Conservation (phyloP, 2,113 vertebrate species). For the Dunckerocampus dactyliophorus region DNA sequence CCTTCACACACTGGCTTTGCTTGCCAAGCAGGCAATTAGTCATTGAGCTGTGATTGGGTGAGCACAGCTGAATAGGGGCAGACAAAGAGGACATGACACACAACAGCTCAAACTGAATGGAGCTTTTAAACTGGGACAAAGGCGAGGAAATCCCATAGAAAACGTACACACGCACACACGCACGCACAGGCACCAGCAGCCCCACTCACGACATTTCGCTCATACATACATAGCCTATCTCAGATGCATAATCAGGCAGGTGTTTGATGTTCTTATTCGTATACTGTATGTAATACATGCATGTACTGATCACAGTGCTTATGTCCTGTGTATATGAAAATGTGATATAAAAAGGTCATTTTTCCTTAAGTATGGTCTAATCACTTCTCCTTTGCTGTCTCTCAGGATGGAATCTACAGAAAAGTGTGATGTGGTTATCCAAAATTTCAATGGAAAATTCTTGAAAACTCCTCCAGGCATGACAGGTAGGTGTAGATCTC, state of each 20-base stretch:
- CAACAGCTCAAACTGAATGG: constrained; percentile 65
- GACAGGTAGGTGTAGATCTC: constrained; percentile 72
- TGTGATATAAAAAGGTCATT: not conserved
- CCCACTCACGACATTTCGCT: constrained; percentile 31
- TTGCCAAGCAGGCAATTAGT: constrained; percentile 75
- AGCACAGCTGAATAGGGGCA: constrained; percentile 70
- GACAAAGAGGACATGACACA: constrained; percentile 69
- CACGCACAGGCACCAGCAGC: not conserved
- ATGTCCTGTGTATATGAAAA: constrained; percentile 2
- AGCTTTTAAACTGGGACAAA: constrained; percentile 66
- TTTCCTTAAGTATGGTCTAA: constrained; percentile 9
- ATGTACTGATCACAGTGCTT: not conserved
- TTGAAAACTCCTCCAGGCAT: constrained; percentile 89
- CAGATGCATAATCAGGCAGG: constrained; percentile 20
- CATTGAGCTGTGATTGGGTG: constrained; percentile 75
- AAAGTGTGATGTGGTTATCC: constrained; percentile 89
- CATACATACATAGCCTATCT: constrained; percentile 6
- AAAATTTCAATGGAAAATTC: constrained; percentile 91
- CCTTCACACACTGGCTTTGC: constrained; percentile 38
- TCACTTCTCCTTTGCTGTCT: constrained; percentile 28
- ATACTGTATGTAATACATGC: not conserved
- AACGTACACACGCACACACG: constrained; percentile 35
- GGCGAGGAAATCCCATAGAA: constrained; percentile 62
- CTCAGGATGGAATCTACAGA: constrained; percentile 88
- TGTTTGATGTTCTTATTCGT: not conserved